Percentiles rank a stretch among this genome's conserved stretches.
Evolutionary conservation across 2,797 vertebrate species (phyloP).

Genomic region (Sandelia bainsii): DNA sequence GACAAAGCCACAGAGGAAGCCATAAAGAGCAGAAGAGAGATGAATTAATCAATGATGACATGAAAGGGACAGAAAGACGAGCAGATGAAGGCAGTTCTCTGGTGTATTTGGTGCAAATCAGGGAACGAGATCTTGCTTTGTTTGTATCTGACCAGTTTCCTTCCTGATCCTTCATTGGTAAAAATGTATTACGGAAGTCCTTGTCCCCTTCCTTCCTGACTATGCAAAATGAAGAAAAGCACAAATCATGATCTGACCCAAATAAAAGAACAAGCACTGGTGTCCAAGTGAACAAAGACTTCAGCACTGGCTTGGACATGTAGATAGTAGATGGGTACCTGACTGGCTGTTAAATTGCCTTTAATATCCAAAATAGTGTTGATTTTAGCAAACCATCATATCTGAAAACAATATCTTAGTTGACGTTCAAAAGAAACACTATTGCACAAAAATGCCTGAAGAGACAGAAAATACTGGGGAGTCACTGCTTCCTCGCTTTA

Average conservation of each 20-base stretch:
- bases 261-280: neutral
- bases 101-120: neutral
- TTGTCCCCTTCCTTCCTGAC: neutral
- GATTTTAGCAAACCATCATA: neutral
- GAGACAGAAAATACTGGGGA: neutral
- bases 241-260: neutral
- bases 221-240: neutral
- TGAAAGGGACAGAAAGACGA: neutral
- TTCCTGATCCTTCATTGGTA: neutral
- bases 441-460: neutral
- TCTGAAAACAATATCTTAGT: neutral
- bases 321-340: neutral
- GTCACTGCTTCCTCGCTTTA: neutral
- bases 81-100: conserved; percentile 3
- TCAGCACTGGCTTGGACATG: neutral
- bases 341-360: no score
- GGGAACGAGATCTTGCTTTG: neutral
- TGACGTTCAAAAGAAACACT: neutral
- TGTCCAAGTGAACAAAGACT: neutral
- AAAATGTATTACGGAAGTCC: neutral
- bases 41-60: conserved; percentile 12
- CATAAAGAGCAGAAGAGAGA: neutral
- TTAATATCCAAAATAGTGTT: neutral
- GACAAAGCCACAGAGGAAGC: conserved; percentile 39
- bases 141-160: neutral